Conservation (phyloP, 2,113 vertebrate genomes). For the Neotragus pygmaeus region DNA sequence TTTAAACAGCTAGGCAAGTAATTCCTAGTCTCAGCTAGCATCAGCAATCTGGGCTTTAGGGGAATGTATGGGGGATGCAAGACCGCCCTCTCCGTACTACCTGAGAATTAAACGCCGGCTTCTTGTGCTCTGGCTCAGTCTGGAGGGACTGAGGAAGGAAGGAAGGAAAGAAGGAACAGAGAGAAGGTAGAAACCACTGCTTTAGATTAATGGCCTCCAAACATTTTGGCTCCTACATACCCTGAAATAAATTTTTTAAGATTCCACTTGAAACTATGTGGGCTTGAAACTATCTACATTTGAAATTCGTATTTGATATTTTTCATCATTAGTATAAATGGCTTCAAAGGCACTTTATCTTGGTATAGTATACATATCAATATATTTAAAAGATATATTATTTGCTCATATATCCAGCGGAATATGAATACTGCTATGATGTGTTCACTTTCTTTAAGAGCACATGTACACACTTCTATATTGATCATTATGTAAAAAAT, state of each 20-base stretch:
- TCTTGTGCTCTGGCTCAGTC: background rate
- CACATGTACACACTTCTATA: background rate
- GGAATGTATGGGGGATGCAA: background rate
- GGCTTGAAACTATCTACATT: background rate
- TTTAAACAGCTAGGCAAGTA: background rate
- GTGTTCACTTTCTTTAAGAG: background rate
- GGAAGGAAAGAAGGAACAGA: background rate
- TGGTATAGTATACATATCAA: background rate
- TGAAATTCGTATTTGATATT: background rate
- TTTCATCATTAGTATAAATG: background rate
- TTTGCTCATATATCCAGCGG: background rate
- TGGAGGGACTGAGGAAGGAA: background rate
- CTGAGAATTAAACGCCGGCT: rapidly evolving
- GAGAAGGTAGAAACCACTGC: background rate
- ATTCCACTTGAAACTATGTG: background rate
- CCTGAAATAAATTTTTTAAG: background rate
- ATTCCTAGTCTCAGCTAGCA: background rate
- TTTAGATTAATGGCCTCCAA: background rate
- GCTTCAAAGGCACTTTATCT: background rate
- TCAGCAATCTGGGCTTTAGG: background rate
- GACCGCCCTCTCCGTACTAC: background rate
- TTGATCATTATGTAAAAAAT: background rate
- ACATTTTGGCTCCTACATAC: background rate
- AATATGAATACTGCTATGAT: background rate
- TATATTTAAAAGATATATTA: background rate